Base-by-base conservation (phyloP, 2,113 vertebrate genomes). In the Tichodroma muraria region DNA sequence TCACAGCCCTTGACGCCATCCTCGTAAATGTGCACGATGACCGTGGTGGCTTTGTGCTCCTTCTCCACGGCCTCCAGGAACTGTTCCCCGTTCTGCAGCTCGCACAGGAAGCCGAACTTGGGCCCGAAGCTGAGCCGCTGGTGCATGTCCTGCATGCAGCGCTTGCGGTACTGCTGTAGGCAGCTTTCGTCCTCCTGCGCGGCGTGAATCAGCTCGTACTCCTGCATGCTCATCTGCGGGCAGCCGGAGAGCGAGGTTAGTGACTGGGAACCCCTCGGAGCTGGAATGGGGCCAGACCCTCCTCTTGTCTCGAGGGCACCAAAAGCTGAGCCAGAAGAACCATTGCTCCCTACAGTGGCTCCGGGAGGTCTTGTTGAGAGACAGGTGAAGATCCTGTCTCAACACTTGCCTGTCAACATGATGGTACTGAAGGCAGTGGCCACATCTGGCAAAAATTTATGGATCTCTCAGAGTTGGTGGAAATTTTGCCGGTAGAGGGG, bases 141-240 rank as follows among this genome's bases (percentile, higher is more conserved):
- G 44, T 99, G 99, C 99, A 99, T 99, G 61, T 99, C 98, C 96
- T 98, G 98, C 99, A 99, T 99, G 91, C 99, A 99, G 37, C 98
- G 98, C 68, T 98, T 98, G 47, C 99, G 98, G 93, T 99, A 99
- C 88, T 98, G 98, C 73, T 98, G 99, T n/a, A 99, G 97, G 94
- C 98, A 99, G 0, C 97, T 97, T 79, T 99, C 99, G 31, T 99
- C 99, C 85, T 99, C 99, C 94, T 98, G 97, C 22, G 97, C 90
- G 24, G 98, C 98, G 4, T 99, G 98, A 2, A 99, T 98, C 69
- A 99, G 42, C 66, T 99, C 99, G 8, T 99, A 99, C 93, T 99
- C 99, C 96, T 99, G 99, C 78, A 98, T 97, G 68, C 98, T 99
- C 98, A 99, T 99, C 99, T 99, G 96, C 14, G 66, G 90, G 60